Evolutionary conservation across 2,797 vertebrate genomes (phyloP), one percentile per base, ranked within the genome.

Genomic region (Cryptoblepharus egeriae): DNA sequence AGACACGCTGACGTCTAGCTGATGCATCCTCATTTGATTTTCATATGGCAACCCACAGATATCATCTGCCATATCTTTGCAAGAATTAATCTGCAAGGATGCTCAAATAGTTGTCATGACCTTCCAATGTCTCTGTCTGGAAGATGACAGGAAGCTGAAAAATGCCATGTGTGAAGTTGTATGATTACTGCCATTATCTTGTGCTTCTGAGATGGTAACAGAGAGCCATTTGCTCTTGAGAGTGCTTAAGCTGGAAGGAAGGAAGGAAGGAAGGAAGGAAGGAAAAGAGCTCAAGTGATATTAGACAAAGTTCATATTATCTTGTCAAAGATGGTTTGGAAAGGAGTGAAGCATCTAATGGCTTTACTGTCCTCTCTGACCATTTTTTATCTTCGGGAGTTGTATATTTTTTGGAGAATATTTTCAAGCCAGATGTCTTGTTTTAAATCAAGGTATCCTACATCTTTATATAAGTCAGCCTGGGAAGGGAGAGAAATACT

Each of bases 21-120:
- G 28, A 68, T 3, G 52, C n/a, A 13, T 49, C 45, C 45, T 6
- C 24, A 5, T 68, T 75, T 68, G 72, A 68, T 68, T 82, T 32
- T 52, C 80, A 82, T 69, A 58, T 49, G 55, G 55, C 52, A 81
- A 35, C 35, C 37, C 9, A 45, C 72, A 68, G 26, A 15, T 63
- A 71, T 80, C 80, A 81, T 63, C 63, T 81, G 72, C 39, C 55
- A 18, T 76, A 69, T 69, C 45, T 64, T n/a, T 37, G 26, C 72
- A 58, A 45, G 63, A 69, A 60, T 35, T 22, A 61, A 45, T 32
- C 42, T n/a, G 8, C 5, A 6, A 18, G 30, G 64, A 61, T 69
- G 28, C 64, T 82, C 68, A 76, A 82, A 76, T 22, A 22, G 61
- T 65, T 81, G 26, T 65, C 35, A 20, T 63, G 39, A 30, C 30